Percentiles rank a stretch among this genome's conserved stretches.
Conservation (phyloP, 2,113 vertebrate species). For the Gasterosteus nipponicus region DNA sequence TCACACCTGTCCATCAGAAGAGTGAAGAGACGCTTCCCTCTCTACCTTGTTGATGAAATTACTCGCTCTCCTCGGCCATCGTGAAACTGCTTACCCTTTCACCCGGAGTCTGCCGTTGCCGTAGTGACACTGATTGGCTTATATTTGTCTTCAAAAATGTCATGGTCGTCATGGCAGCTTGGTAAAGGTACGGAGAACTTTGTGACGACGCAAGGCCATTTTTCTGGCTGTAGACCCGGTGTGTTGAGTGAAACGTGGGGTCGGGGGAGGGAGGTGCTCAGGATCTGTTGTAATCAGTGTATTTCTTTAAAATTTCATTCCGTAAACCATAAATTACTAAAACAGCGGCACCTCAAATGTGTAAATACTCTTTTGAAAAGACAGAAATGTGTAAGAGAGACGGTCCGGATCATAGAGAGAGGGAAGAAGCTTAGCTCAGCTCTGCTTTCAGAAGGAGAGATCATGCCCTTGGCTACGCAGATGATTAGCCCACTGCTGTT, state of each 20-base stretch:
- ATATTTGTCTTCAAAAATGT: constrained; percentile 67
- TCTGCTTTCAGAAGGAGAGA: constrained; percentile 63
- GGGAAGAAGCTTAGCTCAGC: constrained; percentile 59
- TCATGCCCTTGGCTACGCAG: constrained; percentile 71
- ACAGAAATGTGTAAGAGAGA: constrained; percentile 18
- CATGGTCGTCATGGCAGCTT: constrained; percentile 19
- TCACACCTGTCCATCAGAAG: constrained; percentile 34
- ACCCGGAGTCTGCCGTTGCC: constrained; percentile 74
- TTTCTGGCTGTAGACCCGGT: no score
- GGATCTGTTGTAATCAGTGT: constrained; percentile 12
- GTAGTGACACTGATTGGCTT: constrained; percentile 72
- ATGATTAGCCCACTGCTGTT: constrained; percentile 77
- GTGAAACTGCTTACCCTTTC: constrained; percentile 60
- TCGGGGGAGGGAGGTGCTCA: constrained; percentile 9
- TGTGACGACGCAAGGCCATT: constrained; percentile 27
- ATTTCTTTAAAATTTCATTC: constrained; percentile 11
- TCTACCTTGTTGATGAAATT: constrained; percentile 58
- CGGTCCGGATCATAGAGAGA: constrained; percentile 15
- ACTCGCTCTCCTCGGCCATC: constrained; percentile 46
- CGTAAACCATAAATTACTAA: not conserved
- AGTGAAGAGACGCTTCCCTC: constrained; percentile 29
- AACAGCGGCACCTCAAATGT: constrained; percentile 10
- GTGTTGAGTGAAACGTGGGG: not conserved
- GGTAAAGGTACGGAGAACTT: constrained; percentile 33
- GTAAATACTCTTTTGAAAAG: constrained; percentile 16